Evolutionary conservation across 2,797 vertebrate species (phyloP).

Genomic region (Steatocranus sp.): DNA sequence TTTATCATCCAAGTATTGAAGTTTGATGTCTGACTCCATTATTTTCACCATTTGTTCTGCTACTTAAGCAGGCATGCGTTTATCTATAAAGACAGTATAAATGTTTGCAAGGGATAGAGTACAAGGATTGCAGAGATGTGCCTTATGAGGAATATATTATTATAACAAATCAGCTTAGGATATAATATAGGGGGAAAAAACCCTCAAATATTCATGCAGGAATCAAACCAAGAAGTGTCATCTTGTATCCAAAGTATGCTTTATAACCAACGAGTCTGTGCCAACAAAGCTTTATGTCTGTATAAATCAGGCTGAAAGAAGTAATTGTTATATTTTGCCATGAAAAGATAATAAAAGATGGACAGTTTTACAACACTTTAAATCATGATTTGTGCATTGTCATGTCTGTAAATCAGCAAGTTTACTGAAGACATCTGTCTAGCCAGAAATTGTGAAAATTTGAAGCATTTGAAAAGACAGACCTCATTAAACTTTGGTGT

Average conservation of each 20-base stretch:
- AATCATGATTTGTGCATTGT: not conserved
- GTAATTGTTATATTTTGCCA: conserved; percentile 17
- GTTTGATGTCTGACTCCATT: not conserved
- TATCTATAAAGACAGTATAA: not conserved
- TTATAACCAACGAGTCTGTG: not conserved
- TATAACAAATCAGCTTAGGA: not conserved
- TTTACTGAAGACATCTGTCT: not conserved
- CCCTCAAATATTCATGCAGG: not conserved
- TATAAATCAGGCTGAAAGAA: not conserved
- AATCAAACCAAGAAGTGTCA: not conserved
- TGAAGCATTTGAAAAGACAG: not conserved
- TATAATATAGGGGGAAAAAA: fast-evolving
- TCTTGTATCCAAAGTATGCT: not conserved
- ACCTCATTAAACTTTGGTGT: not conserved
- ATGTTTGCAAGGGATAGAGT: not conserved
- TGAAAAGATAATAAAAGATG: not conserved
- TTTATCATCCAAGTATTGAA: not conserved
- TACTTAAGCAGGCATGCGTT: not conserved
- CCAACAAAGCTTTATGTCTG: not conserved
- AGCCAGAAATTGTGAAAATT: not conserved
- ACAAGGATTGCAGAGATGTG: not conserved
- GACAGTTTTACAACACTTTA: not conserved
- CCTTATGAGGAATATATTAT: not conserved
- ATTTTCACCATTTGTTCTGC: not conserved
- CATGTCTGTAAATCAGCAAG: not conserved